Percentiles rank a stretch among this genome's conserved stretches.
Evolutionary conservation across 2,888 invertebrate genomes (phyloP).

Genomic region (Rhingia rostrata): DNA sequence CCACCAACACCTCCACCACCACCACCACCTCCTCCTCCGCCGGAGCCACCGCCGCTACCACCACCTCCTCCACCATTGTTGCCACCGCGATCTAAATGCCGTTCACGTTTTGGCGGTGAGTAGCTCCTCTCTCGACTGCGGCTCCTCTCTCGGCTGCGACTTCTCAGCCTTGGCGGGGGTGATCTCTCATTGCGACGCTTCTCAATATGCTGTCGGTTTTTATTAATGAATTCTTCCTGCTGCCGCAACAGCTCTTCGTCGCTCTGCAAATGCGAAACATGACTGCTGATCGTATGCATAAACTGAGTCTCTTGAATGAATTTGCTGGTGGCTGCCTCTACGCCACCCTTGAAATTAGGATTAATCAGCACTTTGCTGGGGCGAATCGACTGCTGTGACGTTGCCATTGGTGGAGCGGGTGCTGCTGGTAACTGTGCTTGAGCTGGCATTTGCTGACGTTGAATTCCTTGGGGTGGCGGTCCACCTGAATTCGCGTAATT

Average conservation of each 20-base stretch:
- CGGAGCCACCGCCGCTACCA: constrained; percentile 70
- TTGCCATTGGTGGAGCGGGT: constrained; percentile 61
- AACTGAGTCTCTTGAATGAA: constrained; percentile 83
- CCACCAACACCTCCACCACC: constrained; percentile 76
- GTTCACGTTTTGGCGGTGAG: constrained; percentile 79
- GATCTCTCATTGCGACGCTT: constrained; percentile 82
- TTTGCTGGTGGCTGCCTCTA: constrained; percentile 83
- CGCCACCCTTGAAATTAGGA: constrained; percentile 83
- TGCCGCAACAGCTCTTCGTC: constrained; percentile 82
- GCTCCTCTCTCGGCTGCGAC: constrained; percentile 78
- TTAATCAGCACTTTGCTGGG: constrained; percentile 82
- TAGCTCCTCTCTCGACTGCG: constrained; percentile 82
- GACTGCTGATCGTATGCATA: constrained; percentile 80
- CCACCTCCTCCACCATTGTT: constrained; percentile 71
- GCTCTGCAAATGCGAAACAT: constrained; percentile 78
- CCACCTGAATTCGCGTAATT: constrained; percentile 78
- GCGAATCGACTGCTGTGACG: constrained; percentile 71
- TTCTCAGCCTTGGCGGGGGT: constrained; percentile 78
- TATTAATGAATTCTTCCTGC: constrained; percentile 83
- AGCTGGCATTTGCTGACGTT: constrained; percentile 67
- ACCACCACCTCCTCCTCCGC: constrained; percentile 58
- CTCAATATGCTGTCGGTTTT: constrained; percentile 82
- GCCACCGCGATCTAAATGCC: constrained; percentile 62
- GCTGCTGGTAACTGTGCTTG: constrained; percentile 64
- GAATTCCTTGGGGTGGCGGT: constrained; percentile 76